A percentile compares a stretch with the other conserved stretches of the same genome.
Evolutionary conservation across 2,113 vertebrate species (phyloP).

Genomic region (Chelonoidis abingdonii): DNA sequence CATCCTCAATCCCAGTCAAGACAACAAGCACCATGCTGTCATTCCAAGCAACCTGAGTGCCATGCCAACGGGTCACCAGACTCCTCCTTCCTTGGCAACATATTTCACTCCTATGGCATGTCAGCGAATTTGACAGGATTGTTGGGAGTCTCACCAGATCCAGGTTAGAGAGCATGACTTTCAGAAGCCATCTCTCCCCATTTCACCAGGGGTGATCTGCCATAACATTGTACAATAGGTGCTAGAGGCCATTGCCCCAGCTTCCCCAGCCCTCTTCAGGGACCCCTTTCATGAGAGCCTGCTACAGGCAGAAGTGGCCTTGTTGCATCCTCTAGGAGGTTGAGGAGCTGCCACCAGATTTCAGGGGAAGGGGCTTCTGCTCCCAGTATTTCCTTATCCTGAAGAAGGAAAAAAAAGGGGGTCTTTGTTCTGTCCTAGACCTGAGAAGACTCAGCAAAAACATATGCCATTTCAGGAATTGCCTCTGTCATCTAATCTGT

Average conservation of each 20-base stretch:
- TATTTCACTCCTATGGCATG: not conserved
- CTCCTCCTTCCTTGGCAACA: not conserved
- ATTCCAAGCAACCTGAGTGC: not conserved
- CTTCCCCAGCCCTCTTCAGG: not conserved
- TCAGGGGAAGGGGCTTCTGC: not conserved
- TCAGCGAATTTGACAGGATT: not conserved
- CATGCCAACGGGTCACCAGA: not conserved
- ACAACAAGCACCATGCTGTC: not conserved
- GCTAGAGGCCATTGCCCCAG: not conserved
- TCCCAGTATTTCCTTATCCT: not conserved
- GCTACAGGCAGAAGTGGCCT: constrained; percentile 5
- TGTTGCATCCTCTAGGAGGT: not conserved
- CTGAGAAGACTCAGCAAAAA: not conserved
- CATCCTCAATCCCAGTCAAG: not conserved
- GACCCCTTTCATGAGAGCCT: constrained; percentile 16
- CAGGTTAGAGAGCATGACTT: not conserved
- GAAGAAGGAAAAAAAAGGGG: too few species aligned
- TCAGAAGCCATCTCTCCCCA: not conserved
- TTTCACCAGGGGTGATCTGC: not conserved
- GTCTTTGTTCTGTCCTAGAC: not conserved
- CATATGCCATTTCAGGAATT: not conserved
- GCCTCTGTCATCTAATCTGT: fast-evolving
- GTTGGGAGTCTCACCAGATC: not conserved
- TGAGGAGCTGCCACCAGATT: not conserved
- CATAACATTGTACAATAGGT: too few species aligned